Evolutionary conservation across 2,113 vertebrate species (phyloP), one percentile per base, ranked within the genome.

Genomic region (Aldabrachelys gigantea): DNA sequence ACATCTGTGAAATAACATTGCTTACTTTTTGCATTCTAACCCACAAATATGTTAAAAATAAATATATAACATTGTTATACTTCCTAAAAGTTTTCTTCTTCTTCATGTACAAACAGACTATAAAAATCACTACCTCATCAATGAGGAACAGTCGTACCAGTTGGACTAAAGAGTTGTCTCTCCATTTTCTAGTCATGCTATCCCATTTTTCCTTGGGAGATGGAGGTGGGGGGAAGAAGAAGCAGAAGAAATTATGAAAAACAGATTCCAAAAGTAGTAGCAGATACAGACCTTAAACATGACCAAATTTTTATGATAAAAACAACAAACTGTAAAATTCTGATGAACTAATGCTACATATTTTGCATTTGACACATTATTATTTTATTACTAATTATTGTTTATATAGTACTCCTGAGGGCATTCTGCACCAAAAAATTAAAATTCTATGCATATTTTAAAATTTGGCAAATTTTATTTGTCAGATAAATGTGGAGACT

Each of bases 111-210:
- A 92, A 86, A 0, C 6, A 89, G 10, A 22, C 97, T 98, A 91
- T 24, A 91, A 84, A 85, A 92, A 94, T 10, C 13, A 49, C 8
- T 97, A 99, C 99, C 99, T 99, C 99, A 97, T 99, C 99, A 65
- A 99, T 99, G 65, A 99, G 99, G 95, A 99, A 99, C 1, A 99
- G 98, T 80, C 98, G 98, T 89, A 99, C 99, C 24, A 99, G 98
- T 69, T 99, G 99, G 93, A 99, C 97, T 95, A 99, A 97, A 95
- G 98, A 99, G 95, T 99, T 99, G 94, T 99, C 99, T 96, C 98
- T 99, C 99, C 99, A 99, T 95, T 98, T 99, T 93, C 99, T 99
- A n/a, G 99, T 99, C 99, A 99, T 99, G 95, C 99, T 99, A 98
- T 99, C 99, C 99, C 99, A 99, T 97, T 99, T 99, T 98, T 99